Base-by-base conservation (phyloP, 2,888 invertebrate genomes). In the Brachypalpus laphriformis region DNA sequence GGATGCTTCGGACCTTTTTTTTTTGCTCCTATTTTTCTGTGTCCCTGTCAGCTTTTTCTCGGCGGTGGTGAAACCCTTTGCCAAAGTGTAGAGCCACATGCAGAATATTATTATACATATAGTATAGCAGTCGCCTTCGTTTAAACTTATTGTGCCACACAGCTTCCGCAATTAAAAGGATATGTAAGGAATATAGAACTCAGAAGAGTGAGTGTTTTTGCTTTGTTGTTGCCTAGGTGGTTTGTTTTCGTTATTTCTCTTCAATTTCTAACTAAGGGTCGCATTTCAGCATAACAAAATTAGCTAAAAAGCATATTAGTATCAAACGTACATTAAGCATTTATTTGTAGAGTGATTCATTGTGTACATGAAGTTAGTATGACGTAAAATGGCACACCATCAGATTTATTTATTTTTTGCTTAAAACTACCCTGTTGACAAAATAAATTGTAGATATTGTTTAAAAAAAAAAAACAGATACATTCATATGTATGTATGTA, bases 131-230 rank as follows among this genome's bases (percentile, higher is more conserved):
- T 63, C 61, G 54, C 61, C 59, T 68, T 72, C 68, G 28, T 59
- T 68, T 68, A 68, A 68, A 68, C 76, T 59, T 71, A 71, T 78
- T 71, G 54, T 78, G 49, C 22, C 70, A 63, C 47, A 61, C 47
- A 80, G 65, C 80, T 72, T 80, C 80, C 80, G 66, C 80, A 80
- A 72, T 80, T 72, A 72, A 72, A 65, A 80, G 65, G 63, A 72
- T 72, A 65, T 80, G 80, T 65, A n/a, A n/a, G n/a, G n/a, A n/a
- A n/a, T n/a, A n/a, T n/a, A n/a, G n/a, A n/a, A n/a, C n/a, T n/a
- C n/a, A n/a, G n/a, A n/a, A n/a, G n/a, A n/a, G 11, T 11, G n/a
- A 7, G 42, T 68, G 22, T 49, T 59, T 76, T 72, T 68, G 47
- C 42, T 45, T 54, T 37, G 56, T 56, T 72, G 47, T 66, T 72